phyloP scores from a whole-genome alignment of 2,888 invertebrate genomes.

The Allacma fusca region DNA sequence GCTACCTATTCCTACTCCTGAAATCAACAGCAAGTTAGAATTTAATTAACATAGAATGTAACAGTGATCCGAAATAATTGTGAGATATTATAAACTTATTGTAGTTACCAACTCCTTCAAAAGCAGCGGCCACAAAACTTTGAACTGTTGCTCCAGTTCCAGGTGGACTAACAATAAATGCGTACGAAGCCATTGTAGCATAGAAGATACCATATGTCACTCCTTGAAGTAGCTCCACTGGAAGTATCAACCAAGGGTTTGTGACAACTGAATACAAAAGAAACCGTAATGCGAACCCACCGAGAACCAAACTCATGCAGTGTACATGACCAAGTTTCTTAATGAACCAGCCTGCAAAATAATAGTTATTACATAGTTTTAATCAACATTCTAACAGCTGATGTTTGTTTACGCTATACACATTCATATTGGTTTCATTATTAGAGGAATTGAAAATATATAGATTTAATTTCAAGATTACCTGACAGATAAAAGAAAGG shows the following conservation, averaged over 20 bases:
- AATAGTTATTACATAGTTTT: not conserved
- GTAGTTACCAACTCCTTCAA: conserved; percentile 80
- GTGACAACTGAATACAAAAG: conserved; percentile 80
- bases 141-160: conserved; percentile 90
- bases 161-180: conserved; percentile 80
- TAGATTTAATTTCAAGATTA: not conserved
- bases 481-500: conserved; percentile 84
- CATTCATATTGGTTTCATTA: too few species aligned
- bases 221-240: conserved; percentile 86
- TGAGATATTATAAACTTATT: conserved; percentile 1
- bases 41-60: not conserved
- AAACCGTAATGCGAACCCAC: conserved; percentile 81
- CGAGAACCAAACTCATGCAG: conserved; percentile 82
- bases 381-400: too few species aligned
- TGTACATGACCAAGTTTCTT: conserved; percentile 81
- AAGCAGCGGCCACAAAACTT: conserved; percentile 85
- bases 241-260: conserved; percentile 84
- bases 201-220: conserved; percentile 88
- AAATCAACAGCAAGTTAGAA: too few species aligned
- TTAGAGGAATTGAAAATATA: not conserved
- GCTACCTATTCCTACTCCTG: conserved; percentile 79
- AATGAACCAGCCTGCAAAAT: conserved; percentile 70
- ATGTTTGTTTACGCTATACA: too few species aligned
- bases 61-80: too few species aligned
- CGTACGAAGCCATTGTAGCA: conserved; percentile 88